Conservation (phyloP, 2,888 invertebrate species). For the Drepana falcataria region DNA sequence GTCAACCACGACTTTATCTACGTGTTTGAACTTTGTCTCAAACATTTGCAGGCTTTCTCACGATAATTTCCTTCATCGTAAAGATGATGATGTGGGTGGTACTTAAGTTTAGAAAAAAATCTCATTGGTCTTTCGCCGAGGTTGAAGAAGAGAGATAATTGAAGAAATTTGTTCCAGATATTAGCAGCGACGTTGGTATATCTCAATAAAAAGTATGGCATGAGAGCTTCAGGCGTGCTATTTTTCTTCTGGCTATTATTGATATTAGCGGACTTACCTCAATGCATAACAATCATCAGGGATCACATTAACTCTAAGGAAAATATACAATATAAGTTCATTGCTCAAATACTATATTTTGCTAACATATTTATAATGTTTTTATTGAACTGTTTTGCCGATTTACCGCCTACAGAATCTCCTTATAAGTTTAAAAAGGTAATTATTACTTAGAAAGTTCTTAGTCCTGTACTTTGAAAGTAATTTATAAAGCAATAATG, state of each 20-base stretch:
- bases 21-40: too few species aligned
- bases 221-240: constrained; percentile 91
- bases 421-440: constrained; percentile 83
- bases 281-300: constrained; percentile 82
- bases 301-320: constrained; percentile 53
- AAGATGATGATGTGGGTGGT: too few species aligned
- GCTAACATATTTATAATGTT: constrained; percentile 83
- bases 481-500: background rate
- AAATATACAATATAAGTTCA: constrained; percentile 80
- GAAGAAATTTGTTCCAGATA: constrained; percentile 79
- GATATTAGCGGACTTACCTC: constrained; percentile 83
- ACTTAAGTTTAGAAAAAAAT: too few species aligned
- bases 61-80: too few species aligned
- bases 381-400: constrained; percentile 87
- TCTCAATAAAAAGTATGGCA: constrained; percentile 89
- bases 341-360: constrained; percentile 88
- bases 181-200: constrained; percentile 83
- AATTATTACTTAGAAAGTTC: constrained; percentile 29
- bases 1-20: too few species aligned
- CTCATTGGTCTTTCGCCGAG: too few species aligned
- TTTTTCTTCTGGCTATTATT: constrained; percentile 94
- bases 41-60: too few species aligned
- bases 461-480: background rate
- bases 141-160: too few species aligned
- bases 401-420: constrained; percentile 82